These are phyloP conservation scores for Epirrhoe alternata DNA, from an alignment of 2,888 invertebrate species.

Conservation along the genomic window DNA sequence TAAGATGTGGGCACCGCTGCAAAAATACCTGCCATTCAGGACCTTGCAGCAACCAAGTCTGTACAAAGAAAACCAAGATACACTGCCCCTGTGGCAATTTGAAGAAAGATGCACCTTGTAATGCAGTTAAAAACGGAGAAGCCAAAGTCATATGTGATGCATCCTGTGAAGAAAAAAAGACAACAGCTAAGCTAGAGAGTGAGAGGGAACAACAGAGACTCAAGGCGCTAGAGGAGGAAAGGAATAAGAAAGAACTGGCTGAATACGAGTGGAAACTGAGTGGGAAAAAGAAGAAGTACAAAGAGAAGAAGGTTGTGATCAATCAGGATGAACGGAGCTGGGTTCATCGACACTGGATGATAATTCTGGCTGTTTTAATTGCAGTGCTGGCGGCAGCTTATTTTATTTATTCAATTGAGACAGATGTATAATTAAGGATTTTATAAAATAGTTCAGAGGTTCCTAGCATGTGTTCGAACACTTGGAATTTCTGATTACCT, in stretches of 20 bases:
- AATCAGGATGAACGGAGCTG: conserved; percentile 74
- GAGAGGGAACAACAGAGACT: conserved; percentile 84
- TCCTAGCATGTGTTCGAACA: too few species aligned
- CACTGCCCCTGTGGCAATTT: conserved; percentile 91
- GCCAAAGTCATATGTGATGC: conserved; percentile 86
- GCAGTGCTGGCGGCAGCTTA: conserved; percentile 58
- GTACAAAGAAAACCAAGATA: conserved; percentile 92
- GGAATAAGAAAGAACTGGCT: conserved; percentile 89
- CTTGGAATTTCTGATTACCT: too few species aligned
- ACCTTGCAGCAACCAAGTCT: conserved; percentile 87
- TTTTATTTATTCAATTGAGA: conserved; percentile 45
- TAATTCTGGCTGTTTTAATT: conserved; percentile 61
- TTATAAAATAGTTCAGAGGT: too few species aligned
- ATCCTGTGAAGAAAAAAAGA: conserved; percentile 85
- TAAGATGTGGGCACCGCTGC: conserved; percentile 94
- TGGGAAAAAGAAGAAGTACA: conserved; percentile 86
- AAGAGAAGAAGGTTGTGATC: conserved; percentile 73
- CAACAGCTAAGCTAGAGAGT: conserved; percentile 80
- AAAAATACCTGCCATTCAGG: conserved; percentile 90
- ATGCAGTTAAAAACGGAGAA: conserved; percentile 77
- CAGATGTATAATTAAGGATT: neutral
- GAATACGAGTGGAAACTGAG: conserved; percentile 91
- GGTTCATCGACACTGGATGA: conserved; percentile 76
- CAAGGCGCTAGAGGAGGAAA: conserved; percentile 86
- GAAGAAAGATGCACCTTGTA: conserved; percentile 90